Base-by-base conservation (phyloP, 2,888 invertebrate genomes). In the Bombylius discolor region DNA sequence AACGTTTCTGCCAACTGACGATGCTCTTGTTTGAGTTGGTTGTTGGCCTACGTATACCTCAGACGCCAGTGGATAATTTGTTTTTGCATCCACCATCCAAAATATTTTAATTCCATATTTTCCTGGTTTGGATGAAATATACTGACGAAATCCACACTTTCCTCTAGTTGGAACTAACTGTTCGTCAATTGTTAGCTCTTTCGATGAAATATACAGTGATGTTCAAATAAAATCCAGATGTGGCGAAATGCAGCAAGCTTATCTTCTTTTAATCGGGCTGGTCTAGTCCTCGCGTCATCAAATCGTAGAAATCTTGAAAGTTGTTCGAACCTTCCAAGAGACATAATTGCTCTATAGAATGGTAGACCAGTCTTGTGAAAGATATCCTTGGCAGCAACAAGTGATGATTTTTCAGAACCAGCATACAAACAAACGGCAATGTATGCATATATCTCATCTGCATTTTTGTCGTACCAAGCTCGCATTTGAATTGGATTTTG, bases 51-150 rank as follows among this genome's bases (percentile, higher is more conserved):
- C 36, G 14, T 46, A 55, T 36, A 46, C 46, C 45, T 50, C 34
- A 14, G 48, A 47, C 23, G 34, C 47, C 36, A 50, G 33, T 13
- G 52, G 48, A 46, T 51, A 56, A 12, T 42, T 44, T 23, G 46
- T 55, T 12, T 12, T 49, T 12, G 36, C 31, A 50, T 55, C 50
- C 33, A 34, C 44, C 9, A 56, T 36, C 56, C 52, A 56, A 47
- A 47, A 56, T 33, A 56, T 49, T 51, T 56, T 56, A 23, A 56
- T 42, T 7, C 56, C 47, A 44, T 56, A 56, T 45, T 52, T 56
- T 49, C 44, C 56, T 14, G 56, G 56, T 39, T 56, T 52, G n/a
- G 44, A 45, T 9, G 49, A 36, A 9, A 34, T 49, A 34, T 49
- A 49, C 13, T 49, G 49, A 11, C 33, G 8, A 13, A 49, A 49